Conservation (phyloP, 2,113 vertebrate species). For the Neomonachus schauinslandi region DNA sequence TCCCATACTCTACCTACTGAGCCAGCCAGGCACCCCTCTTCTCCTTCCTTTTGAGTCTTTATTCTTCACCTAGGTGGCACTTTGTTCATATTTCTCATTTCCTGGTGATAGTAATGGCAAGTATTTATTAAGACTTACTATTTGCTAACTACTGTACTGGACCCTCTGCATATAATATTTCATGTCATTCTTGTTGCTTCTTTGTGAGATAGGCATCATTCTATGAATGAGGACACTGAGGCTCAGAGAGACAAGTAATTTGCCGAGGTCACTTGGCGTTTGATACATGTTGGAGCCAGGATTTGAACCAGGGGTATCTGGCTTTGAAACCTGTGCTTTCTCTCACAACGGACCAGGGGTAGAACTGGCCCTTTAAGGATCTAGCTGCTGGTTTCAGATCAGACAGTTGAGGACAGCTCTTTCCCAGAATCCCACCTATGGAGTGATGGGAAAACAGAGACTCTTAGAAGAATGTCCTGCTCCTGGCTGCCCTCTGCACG, state of each 20-base stretch:
- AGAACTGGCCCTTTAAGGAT: constrained; percentile 61
- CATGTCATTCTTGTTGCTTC: not conserved
- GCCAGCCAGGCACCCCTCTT: not conserved
- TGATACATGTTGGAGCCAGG: not conserved
- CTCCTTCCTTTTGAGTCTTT: not conserved
- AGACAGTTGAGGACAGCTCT: constrained; percentile 4
- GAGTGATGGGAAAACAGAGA: constrained; percentile 64
- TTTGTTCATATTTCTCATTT: not conserved
- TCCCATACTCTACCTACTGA: not conserved
- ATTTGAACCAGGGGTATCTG: not conserved
- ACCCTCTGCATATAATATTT: not conserved
- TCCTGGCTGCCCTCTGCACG: constrained; percentile 60
- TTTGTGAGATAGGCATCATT: not conserved
- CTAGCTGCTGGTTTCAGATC: not conserved
- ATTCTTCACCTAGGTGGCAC: not conserved
- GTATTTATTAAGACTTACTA: not conserved
- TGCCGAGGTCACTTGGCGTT: not conserved
- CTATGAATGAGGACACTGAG: not conserved
- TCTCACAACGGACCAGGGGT: not conserved
- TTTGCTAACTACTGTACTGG: not conserved
- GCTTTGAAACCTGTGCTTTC: not conserved
- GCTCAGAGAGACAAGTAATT: not conserved
- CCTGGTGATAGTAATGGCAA: not conserved
- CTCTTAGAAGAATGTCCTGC: constrained; percentile 50
- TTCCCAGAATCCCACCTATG: constrained; percentile 62